Conservation (phyloP, 2,113 vertebrate genomes). For the Peucedramus taeniatus region DNA sequence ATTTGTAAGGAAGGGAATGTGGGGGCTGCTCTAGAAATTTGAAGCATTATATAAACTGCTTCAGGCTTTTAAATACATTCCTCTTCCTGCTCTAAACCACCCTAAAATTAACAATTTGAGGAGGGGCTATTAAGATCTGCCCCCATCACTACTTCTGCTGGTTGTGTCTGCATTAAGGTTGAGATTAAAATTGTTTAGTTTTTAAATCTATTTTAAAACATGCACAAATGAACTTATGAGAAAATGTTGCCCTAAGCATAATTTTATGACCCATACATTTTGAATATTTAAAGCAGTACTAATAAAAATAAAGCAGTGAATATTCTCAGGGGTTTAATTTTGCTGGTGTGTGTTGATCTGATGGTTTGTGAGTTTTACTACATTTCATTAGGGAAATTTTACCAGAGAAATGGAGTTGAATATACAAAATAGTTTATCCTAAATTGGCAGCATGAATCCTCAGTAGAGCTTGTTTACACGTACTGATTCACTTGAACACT, state of each 20-base stretch:
- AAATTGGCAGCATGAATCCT: conserved; percentile 59
- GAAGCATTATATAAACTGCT: conserved; percentile 18
- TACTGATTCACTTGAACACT: conserved; percentile 64
- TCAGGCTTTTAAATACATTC: conserved; percentile 48
- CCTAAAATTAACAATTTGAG: conserved; percentile 20
- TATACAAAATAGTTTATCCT: conserved; percentile 64
- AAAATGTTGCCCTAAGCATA: conserved; percentile 68
- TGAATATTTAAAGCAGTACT: conserved; percentile 70
- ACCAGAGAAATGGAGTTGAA: conserved; percentile 47
- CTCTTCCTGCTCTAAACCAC: conserved; percentile 5
- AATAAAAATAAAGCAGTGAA: conserved; percentile 64
- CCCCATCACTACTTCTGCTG: background rate
- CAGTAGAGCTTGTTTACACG: conserved; percentile 57
- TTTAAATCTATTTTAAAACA: conserved; percentile 56
- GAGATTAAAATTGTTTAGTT: conserved; percentile 30
- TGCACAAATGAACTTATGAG: conserved; percentile 61
- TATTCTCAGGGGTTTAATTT: conserved; percentile 72
- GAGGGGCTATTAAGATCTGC: background rate
- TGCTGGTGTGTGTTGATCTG: conserved; percentile 59
- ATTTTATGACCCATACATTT: conserved; percentile 71
- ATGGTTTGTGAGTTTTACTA: conserved; percentile 71
- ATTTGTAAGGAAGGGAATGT: conserved; percentile 27
- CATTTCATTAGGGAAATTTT: conserved; percentile 70
- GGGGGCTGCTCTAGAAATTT: conserved; percentile 6
- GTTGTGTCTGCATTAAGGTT: background rate